phyloP scores from a whole-genome alignment of 2,888 invertebrate species.

The Autographa pulchrina region DNA sequence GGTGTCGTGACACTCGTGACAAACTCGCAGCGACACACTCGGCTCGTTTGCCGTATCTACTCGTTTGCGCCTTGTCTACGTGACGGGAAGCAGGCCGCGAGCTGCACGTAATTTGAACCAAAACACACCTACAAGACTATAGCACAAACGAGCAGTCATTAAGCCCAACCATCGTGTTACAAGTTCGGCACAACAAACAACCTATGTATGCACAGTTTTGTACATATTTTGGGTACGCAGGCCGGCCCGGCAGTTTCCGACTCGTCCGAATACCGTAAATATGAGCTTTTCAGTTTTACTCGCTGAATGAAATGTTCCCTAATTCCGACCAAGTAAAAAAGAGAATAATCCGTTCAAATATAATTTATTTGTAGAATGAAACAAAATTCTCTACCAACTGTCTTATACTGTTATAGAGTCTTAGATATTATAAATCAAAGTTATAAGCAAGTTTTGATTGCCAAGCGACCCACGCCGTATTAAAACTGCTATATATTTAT shows the following conservation, averaged over 20 bases:
- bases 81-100: constrained; percentile 76
- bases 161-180: constrained; percentile 37
- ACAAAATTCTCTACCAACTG: neutral
- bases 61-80: constrained; percentile 74
- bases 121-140: constrained; percentile 49
- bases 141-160: constrained; percentile 55
- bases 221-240: constrained; percentile 5
- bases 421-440: neutral
- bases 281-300: neutral
- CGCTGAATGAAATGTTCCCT: neutral
- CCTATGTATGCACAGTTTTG: constrained; percentile 6
- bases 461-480: constrained; percentile 4
- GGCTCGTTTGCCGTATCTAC: constrained; percentile 70
- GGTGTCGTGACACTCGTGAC: constrained; percentile 28
- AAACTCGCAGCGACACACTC: constrained; percentile 50
- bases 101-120: constrained; percentile 60
- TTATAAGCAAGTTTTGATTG: neutral
- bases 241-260: constrained; percentile 6
- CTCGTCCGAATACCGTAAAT: neutral
- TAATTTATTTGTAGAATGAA: neutral
- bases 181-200: constrained; percentile 32
- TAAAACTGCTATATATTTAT: constrained; percentile 3
- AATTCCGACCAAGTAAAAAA: neutral
- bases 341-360: neutral
- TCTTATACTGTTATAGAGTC: neutral